Base-by-base conservation (phyloP, 2,888 invertebrate genomes). In the Phengaris arion region DNA sequence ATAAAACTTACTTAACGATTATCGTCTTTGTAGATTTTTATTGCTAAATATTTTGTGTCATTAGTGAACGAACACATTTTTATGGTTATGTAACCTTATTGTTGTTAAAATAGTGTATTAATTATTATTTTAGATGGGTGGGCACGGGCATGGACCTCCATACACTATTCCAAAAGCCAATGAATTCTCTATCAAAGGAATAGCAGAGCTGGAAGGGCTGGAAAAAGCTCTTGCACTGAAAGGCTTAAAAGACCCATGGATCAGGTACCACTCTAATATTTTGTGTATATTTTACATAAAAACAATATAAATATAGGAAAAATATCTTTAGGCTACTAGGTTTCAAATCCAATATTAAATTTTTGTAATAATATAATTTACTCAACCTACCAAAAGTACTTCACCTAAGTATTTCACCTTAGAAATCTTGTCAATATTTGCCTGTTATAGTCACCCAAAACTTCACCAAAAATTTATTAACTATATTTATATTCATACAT, bases 201-300 rank as follows among this genome's bases (percentile, higher is more conserved):
- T 95, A 46, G 95, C 96, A 0, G 87, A 96, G 82, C 88, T 98
- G 73, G 86, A 95, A 78, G 89, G 94, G 80, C 93, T 97, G 0
- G 94, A 96, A 85, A 90, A 94, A 78, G 95, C 95, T 0, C 92
- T 98, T 15, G 96, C 95, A 0, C 89, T 94, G 59, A 94, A 95
- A 83, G 98, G 98, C 6, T 88, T 98, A 2, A 95, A 94, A 78
- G 98, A 98, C 88, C 98, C 98, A 0, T 98, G 98, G 98, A 91
- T 97, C 74, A 96, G 98, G 96, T 96, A 83, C 8, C 35, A 48
- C 1, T 6, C 48, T 0, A 35, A 74, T 0, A 68, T 12, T 12
- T 45, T 54, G 55, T 69, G 5, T 48, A 10, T 48, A 8, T 69
- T 48, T 48, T 51, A n/a, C 10, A 15, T 51, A 70, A 70, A 51